Conservation (phyloP, 2,888 invertebrate genomes). For the Ectropis crepuscularia region DNA sequence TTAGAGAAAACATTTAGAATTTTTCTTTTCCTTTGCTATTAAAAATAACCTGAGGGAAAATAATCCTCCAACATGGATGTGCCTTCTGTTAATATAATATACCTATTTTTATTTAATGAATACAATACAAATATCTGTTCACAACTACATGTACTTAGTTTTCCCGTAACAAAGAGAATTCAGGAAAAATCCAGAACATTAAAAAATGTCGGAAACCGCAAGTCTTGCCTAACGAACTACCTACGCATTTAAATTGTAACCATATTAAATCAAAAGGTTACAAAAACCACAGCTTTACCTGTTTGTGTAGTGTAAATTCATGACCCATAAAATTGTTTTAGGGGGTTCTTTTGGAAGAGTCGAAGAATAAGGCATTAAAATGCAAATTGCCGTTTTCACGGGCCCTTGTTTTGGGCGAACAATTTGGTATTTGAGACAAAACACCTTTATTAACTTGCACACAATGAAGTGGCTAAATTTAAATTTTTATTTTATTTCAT, state of each 20-base stretch:
- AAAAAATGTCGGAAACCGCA: neutral
- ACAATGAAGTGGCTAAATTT: conserved; percentile 17
- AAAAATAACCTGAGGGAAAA: too few species aligned
- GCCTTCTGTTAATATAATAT: too few species aligned
- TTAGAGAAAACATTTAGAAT: too few species aligned
- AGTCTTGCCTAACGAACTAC: neutral
- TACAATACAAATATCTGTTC: too few species aligned
- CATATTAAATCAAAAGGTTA: conserved; percentile 15
- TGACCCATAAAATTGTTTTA: conserved; percentile 22
- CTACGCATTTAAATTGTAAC: conserved; percentile 4
- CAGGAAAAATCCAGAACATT: neutral
- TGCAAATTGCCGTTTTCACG: conserved; percentile 43
- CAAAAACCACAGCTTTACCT: conserved; percentile 10
- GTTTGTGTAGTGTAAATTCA: conserved; percentile 22
- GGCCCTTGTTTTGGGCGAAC: conserved; percentile 38
- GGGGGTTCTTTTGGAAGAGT: conserved; percentile 33
- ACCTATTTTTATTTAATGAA: too few species aligned
- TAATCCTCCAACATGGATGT: too few species aligned
- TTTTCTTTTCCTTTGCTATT: too few species aligned
- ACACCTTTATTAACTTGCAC: conserved; percentile 37
- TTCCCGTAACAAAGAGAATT: neutral
- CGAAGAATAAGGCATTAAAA: conserved; percentile 50
- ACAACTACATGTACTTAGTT: neutral
- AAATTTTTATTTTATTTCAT: conserved; percentile 23
- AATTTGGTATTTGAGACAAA: conserved; percentile 37